Evolutionary conservation across 2,113 vertebrate species (phyloP).

Genomic region (Saguinus imperator): DNA sequence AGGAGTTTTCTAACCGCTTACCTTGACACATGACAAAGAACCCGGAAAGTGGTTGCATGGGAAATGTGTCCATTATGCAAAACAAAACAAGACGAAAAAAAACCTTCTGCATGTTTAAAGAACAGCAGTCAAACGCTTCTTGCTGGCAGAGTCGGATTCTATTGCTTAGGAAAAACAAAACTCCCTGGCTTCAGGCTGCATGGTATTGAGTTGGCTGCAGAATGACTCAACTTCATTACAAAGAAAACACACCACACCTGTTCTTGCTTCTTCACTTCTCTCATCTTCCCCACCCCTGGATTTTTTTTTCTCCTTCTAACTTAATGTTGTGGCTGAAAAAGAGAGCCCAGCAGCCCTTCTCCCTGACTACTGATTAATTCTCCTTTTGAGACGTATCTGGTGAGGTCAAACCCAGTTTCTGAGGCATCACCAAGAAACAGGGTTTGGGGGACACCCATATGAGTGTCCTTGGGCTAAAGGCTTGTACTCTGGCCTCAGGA

Average conservation of each 20-base stretch:
- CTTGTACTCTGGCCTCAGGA: background rate
- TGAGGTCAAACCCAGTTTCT: background rate
- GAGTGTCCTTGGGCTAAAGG: background rate
- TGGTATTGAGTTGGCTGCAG: background rate
- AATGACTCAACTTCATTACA: background rate
- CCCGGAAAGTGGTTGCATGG: background rate
- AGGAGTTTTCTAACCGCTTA: background rate
- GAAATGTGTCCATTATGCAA: constrained; percentile 53
- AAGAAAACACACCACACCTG: background rate
- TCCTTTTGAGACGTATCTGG: background rate
- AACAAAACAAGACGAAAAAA: background rate
- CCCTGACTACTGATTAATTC: background rate
- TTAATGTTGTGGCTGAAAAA: background rate
- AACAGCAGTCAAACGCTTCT: background rate
- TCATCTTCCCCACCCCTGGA: background rate
- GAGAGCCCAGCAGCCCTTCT: background rate
- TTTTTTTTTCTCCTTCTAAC: no score
- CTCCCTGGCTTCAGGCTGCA: background rate
- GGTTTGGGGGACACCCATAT: background rate
- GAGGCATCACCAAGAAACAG: background rate
- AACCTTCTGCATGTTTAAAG: background rate
- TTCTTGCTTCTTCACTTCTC: background rate
- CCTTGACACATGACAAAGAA: constrained; percentile 32
- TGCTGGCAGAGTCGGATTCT: background rate
- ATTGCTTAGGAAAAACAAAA: background rate